Evolutionary conservation across 2,888 invertebrate species (phyloP).

Genomic region (Noctuana brunneofusca): DNA sequence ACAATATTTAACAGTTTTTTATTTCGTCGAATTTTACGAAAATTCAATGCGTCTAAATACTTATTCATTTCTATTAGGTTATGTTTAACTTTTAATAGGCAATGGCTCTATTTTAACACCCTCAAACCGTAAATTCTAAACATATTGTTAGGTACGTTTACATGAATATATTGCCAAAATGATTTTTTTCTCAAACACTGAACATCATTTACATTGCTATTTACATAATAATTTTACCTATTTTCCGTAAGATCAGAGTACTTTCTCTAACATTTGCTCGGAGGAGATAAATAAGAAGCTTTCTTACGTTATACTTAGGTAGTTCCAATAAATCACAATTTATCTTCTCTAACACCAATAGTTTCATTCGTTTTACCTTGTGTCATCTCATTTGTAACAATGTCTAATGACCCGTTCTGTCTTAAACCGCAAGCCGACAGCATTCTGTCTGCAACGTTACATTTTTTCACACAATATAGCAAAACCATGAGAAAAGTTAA

Average conservation of each 20-base stretch:
- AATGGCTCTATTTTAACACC: too few relatives aligned
- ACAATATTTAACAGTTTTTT: not conserved
- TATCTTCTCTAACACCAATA: slow-evolving; percentile 69
- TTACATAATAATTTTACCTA: too few relatives aligned
- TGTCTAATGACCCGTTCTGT: slow-evolving; percentile 75
- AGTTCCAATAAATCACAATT: slow-evolving; percentile 50
- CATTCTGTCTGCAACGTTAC: slow-evolving; percentile 57
- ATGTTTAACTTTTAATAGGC: too few relatives aligned
- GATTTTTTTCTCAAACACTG: too few relatives aligned
- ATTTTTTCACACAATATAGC: slow-evolving; percentile 70
- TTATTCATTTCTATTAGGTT: too few relatives aligned
- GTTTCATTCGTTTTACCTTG: slow-evolving; percentile 59
- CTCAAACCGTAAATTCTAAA: too few relatives aligned
- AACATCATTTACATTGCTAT: too few relatives aligned
- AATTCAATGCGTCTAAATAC: too few relatives aligned
- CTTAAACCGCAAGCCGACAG: slow-evolving; percentile 67
- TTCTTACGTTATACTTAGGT: not conserved
- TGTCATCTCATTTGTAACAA: slow-evolving; percentile 65
- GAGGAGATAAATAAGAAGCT: not conserved
- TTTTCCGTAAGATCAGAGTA: too few relatives aligned
- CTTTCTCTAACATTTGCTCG: not conserved
- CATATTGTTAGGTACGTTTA: too few relatives aligned
- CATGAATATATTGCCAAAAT: too few relatives aligned
- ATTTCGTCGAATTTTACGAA: too few relatives aligned
- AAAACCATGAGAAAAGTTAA: slow-evolving; percentile 64